Evolutionary conservation across 2,888 invertebrate species (phyloP), one percentile per base, ranked within the genome.

Genomic region (Lasioglossum figueresi): DNA sequence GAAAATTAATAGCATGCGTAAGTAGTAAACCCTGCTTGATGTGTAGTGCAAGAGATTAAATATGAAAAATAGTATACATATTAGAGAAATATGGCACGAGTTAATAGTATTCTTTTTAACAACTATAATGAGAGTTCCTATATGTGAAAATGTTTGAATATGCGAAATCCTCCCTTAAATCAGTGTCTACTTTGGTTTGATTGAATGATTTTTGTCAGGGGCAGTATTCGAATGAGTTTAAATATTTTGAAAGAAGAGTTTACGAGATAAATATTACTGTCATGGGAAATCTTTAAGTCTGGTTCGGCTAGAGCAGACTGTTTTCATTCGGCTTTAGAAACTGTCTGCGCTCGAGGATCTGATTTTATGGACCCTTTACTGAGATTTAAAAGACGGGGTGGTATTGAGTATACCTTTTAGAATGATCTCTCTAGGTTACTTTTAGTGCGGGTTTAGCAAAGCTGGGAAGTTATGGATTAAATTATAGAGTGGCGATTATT

Each of bases 291-390:
- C 8, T 52, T 52, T 52, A 48, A 48, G 52, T 52, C n/a, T 23
- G 23, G 52, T 23, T 52, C 52, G 19, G 23, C 8, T 23, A 52
- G 23, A 23, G 52, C 23, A 52, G 23, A 14, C 4, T n/a, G 70
- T 70, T 77, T 59, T 31, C n/a, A 37, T n/a, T 34, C n/a, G 2
- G 27, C 27, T 16, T 16, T 68, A 16, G 31, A 71, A 23, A 27
- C 16, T 23, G 12, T n/a, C 23, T 1, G 27, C 31, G 56, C 5
- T n/a, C 12, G 43, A 52, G 76, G 73, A 43, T 73, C 72, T 56
- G 73, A 19, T n/a, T 80, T 76, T 83, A 63, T 70, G 27, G 14
- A 71, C 37, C 19, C 37, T 31, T 6, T 16, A 63, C n/a, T 56
- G n/a, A 16, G 1, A 23, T 37, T 19, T 23, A 52, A 2, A 52